A percentile compares a stretch with the other conserved stretches of the same genome.
Conservation (phyloP, 2,888 invertebrate species). For the Andrena hattorfiana region DNA sequence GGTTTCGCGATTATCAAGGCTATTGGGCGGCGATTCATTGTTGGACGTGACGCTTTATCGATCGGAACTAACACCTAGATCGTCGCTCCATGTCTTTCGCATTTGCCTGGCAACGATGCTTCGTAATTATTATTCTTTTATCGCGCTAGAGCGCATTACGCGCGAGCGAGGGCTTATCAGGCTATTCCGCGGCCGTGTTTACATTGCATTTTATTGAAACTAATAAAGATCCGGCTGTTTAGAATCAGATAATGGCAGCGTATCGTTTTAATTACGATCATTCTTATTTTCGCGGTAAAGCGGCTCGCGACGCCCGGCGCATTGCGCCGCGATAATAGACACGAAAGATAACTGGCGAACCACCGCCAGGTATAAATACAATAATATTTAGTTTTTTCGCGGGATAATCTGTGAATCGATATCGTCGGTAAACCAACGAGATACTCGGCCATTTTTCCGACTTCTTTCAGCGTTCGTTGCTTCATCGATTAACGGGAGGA, state of each 20-base stretch:
- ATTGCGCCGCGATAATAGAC: slow-evolving; percentile 59
- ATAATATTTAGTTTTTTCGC: slow-evolving; percentile 61
- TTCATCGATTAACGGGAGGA: slow-evolving; percentile 13
- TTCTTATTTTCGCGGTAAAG: slow-evolving; percentile 52
- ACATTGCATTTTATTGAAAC: slow-evolving; percentile 54
- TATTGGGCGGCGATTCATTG: slow-evolving; percentile 41
- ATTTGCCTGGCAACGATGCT: background rate
- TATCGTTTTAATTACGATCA: slow-evolving; percentile 59
- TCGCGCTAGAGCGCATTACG: slow-evolving; percentile 1
- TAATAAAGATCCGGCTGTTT: slow-evolving; percentile 58
- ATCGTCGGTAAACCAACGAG: slow-evolving; percentile 25
- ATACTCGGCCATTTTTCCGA: slow-evolving; percentile 13
- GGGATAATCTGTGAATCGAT: slow-evolving; percentile 44
- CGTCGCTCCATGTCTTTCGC: too few relatives aligned
- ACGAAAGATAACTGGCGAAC: slow-evolving; percentile 47
- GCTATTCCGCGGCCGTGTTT: slow-evolving; percentile 18
- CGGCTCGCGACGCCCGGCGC: slow-evolving; percentile 32
- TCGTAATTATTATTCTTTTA: slow-evolving; percentile 9
- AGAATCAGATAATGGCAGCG: slow-evolving; percentile 53
- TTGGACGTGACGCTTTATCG: slow-evolving; percentile 5
- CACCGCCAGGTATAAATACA: slow-evolving; percentile 47
- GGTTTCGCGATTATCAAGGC: slow-evolving; percentile 41
- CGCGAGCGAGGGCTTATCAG: slow-evolving; percentile 19
- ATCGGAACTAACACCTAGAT: background rate
- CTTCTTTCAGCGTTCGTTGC: background rate